Percentiles rank a stretch among this genome's conserved stretches.
Conservation (phyloP, 2,797 vertebrate genomes). For the Bradypodion pumilum region DNA sequence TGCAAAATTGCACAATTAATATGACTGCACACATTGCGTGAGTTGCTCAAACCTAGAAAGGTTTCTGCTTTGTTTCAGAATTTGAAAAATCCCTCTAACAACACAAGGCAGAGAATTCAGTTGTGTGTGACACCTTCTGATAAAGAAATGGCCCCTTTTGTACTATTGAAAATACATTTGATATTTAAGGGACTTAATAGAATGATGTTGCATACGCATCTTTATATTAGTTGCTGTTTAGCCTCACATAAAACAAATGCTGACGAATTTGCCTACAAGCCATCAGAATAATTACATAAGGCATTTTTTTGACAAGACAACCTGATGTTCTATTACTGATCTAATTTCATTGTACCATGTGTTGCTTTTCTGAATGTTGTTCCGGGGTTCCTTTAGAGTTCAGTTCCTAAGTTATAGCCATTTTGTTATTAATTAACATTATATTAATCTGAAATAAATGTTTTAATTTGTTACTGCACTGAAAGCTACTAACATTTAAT, state of each 20-base stretch:
- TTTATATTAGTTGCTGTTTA: neutral
- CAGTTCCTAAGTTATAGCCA: constrained; percentile 21
- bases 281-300: neutral
- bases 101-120: neutral
- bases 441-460: constrained; percentile 26
- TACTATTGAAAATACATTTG: neutral
- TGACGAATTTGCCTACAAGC: neutral
- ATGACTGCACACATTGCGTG: too few species aligned
- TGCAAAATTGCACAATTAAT: too few species aligned
- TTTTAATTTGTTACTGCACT: constrained; percentile 19
- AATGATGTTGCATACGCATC: neutral
- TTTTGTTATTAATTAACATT: constrained; percentile 39
- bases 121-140: neutral
- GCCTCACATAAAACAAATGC: neutral
- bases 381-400: constrained; percentile 23
- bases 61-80: too few species aligned
- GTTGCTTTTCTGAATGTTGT: constrained; percentile 29
- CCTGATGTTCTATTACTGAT: constrained; percentile 2
- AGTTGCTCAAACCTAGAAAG: too few species aligned
- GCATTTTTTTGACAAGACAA: neutral
- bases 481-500: constrained; percentile 24
- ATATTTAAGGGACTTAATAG: neutral
- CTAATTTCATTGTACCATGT: constrained; percentile 12
- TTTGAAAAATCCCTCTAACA: neutral
- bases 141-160: neutral